Evolutionary conservation across 2,888 invertebrate species (phyloP), one percentile per base, ranked within the genome.

Genomic region (Itoplectis maculator): DNA sequence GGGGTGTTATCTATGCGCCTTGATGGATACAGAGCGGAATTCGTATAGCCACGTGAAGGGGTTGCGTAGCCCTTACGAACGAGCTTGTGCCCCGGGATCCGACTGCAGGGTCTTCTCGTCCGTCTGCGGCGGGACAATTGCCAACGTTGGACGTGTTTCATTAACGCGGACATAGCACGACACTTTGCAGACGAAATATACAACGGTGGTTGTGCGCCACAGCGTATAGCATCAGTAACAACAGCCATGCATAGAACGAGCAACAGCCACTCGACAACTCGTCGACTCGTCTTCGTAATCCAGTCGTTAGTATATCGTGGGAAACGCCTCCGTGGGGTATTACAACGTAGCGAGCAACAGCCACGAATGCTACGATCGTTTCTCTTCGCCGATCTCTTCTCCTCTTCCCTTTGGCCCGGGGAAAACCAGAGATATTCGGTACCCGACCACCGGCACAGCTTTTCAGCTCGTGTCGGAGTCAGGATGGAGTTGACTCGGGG

Each of bases 121-220:
- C 75, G 79, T 79, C 86, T 87, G 87, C 84, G 88, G 86, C 83
- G 88, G 87, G 88, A 90, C 89, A 90, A 90, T 90, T 88, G 90
- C 89, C 88, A 87, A 88, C 86, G 82, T 85, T 86, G 88, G 89
- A 90, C 88, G 88, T 90, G 88, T 88, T 90, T 91, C 89, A 88
- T 91, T 90, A 89, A 86, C 88, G 89, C 83, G 87, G 87, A 89
- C 89, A 88, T 84, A 88, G 86, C 87, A 76, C 66, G 82, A 76
- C 70, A 75, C 74, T 76, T 79, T 86, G 80, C 74, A 68, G 69
- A 59, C 81, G 81, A 70, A 81, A 77, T 78, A 77, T 81, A 81
- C 49, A 72, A 72, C 68, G 18, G 45, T 40, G 23, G 40, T 15
- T 56, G 7, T 18, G 23, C 68, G 51, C 35, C 61, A 54, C 20